Conservation (phyloP, 2,797 vertebrate genomes). For the Leucoraja ocellata region DNA sequence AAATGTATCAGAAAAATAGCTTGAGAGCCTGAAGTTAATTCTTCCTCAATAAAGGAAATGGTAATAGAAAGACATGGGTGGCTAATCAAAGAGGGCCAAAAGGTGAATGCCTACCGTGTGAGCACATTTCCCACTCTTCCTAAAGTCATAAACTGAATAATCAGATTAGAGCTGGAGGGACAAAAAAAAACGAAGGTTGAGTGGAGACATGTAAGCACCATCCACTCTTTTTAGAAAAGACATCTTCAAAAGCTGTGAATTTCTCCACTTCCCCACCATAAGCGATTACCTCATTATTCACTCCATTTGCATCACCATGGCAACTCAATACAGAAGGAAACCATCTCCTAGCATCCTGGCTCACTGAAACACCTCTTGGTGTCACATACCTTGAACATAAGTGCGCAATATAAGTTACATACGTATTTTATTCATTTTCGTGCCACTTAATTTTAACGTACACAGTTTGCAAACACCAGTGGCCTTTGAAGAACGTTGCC, state of each 20-base stretch:
- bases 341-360: background rate
- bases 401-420: background rate
- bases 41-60: constrained; percentile 43
- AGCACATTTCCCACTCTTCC: constrained; percentile 43
- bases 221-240: constrained; percentile 45
- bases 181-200: constrained; percentile 37
- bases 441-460: background rate
- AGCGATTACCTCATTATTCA: constrained; percentile 49
- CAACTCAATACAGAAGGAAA: constrained; percentile 37
- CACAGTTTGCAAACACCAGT: background rate
- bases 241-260: constrained; percentile 39
- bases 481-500: background rate
- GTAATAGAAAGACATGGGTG: constrained; percentile 47
- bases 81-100: constrained; percentile 52
- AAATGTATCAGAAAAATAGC: constrained; percentile 50
- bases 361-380: background rate
- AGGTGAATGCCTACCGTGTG: constrained; percentile 46
- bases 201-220: constrained; percentile 41
- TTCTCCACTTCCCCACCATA: constrained; percentile 42
- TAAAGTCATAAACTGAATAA: constrained; percentile 45
- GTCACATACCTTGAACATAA: background rate
- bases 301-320: constrained; percentile 47
- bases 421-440: background rate
- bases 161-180: constrained; percentile 44
- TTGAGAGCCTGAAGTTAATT: constrained; percentile 48